Evolutionary conservation across 2,797 vertebrate species (phyloP).

Genomic region (Astyanax mexicanus): DNA sequence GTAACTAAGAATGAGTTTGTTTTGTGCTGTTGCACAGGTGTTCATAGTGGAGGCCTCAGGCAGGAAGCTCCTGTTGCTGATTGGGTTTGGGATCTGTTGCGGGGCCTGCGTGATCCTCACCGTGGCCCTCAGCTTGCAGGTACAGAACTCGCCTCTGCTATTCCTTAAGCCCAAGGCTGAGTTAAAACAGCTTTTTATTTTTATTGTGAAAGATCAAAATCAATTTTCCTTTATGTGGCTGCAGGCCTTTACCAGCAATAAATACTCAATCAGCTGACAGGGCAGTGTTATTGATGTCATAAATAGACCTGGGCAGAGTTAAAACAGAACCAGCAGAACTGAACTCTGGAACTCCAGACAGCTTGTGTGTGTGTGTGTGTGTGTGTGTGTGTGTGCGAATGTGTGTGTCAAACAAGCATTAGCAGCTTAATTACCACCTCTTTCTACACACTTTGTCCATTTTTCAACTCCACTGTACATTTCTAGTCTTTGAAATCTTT

Average conservation of each 20-base stretch:
- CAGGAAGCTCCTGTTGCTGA: constrained; percentile 84
- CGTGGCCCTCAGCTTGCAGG: constrained; percentile 86
- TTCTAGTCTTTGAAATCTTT: no score
- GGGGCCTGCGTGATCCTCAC: constrained; percentile 84
- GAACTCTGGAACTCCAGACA: constrained; percentile 31
- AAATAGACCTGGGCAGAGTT: constrained; percentile 22
- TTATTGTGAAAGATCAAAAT: constrained; percentile 12
- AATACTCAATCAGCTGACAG: constrained; percentile 25
- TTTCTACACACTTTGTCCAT: no score
- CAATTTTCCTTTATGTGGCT: constrained; percentile 14
- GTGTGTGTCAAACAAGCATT: no score
- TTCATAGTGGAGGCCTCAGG: constrained; percentile 90
- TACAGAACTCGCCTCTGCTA: constrained; percentile 56
- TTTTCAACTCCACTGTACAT: no score
- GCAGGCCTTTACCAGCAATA: constrained; percentile 17
- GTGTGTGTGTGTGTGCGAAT: no score
- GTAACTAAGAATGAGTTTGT: neutral
- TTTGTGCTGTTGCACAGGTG: constrained; percentile 74
- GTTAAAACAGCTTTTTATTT: neutral
- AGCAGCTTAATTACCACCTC: no score
- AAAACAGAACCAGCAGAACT: constrained; percentile 13
- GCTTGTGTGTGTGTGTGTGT: constrained; percentile 6
- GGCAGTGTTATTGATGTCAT: constrained; percentile 33
- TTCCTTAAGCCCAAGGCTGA: neutral
- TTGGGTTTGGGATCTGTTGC: constrained; percentile 88